Evolutionary conservation across 1,140 invertebrate species (phyloP).

Genomic region (Battus philenor): DNA sequence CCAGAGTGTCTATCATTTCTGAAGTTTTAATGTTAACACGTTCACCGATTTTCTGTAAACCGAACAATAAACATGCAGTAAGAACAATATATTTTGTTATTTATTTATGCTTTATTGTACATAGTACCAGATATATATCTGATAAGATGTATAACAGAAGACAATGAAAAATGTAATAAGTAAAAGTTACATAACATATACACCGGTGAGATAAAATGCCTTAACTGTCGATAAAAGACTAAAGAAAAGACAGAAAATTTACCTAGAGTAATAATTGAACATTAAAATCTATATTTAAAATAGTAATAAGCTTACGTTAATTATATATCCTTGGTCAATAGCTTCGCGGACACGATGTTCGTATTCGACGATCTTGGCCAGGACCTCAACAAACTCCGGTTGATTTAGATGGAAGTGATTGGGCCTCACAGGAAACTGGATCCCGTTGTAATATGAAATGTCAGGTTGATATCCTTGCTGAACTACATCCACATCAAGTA

Average conservation of each 20-base stretch:
- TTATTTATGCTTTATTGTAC: no score
- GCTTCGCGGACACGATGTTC: conserved; percentile 79
- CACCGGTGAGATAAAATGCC: no score
- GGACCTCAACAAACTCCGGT: conserved; percentile 40
- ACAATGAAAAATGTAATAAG: background rate
- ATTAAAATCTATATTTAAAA: background rate
- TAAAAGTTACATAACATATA: no score
- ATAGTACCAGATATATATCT: no score
- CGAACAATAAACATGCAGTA: background rate
- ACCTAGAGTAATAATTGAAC: conserved; percentile 4
- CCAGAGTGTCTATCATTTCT: conserved; percentile 79
- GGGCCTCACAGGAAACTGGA: conserved; percentile 79
- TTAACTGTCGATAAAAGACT: no score
- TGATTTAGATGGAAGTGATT: conserved; percentile 55
- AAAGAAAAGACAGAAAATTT: background rate
- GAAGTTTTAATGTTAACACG: conserved; percentile 71
- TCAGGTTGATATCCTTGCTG: conserved; percentile 81
- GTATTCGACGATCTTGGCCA: conserved; percentile 75
- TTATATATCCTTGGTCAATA: conserved; percentile 78
- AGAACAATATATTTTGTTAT: background rate
- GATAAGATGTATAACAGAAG: no score
- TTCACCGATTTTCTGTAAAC: conserved; percentile 61
- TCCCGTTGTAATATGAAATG: conserved; percentile 80
- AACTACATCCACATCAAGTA: conserved; percentile 76
- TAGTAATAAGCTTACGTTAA: conserved; percentile 55